phyloP scores from a whole-genome alignment of 1,140 invertebrate species.

The Arion vulgaris region DNA sequence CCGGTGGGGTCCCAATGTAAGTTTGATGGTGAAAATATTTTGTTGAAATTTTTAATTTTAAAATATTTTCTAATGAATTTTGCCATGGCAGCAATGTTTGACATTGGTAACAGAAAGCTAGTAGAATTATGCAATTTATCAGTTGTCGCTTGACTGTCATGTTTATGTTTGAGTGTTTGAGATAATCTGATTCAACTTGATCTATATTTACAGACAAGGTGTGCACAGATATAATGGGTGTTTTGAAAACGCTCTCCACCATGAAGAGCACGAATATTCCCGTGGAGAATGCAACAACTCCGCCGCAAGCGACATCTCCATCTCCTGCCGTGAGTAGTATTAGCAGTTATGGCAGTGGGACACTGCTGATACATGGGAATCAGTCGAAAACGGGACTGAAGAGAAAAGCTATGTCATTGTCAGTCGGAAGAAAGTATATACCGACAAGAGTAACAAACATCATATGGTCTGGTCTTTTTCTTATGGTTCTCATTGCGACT shows the following conservation, averaged over 20 bases:
- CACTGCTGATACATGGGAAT: not conserved
- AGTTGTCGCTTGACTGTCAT: too few relatives aligned
- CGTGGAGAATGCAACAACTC: not conserved
- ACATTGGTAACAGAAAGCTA: too few relatives aligned
- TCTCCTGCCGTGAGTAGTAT: not conserved
- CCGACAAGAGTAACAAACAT: not conserved
- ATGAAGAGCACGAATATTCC: not conserved
- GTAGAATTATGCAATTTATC: too few relatives aligned
- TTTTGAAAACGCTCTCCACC: not conserved
- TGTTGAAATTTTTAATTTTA: too few relatives aligned
- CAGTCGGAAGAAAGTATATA: not conserved
- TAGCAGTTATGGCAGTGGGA: not conserved
- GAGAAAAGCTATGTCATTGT: not conserved
- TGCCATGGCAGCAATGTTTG: too few relatives aligned
- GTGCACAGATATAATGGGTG: too few relatives aligned
- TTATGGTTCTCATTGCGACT: not conserved
- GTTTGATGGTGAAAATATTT: too few relatives aligned
- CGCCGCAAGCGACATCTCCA: not conserved
- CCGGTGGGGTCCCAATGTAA: too few relatives aligned
- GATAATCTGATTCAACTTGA: too few relatives aligned
- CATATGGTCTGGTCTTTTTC: slow-evolving; percentile 1
- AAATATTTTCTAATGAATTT: too few relatives aligned
- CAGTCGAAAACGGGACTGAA: not conserved
- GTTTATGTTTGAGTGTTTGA: too few relatives aligned
- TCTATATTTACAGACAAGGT: too few relatives aligned